Conservation (phyloP, 2,888 invertebrate genomes). For the Phortica magna region DNA sequence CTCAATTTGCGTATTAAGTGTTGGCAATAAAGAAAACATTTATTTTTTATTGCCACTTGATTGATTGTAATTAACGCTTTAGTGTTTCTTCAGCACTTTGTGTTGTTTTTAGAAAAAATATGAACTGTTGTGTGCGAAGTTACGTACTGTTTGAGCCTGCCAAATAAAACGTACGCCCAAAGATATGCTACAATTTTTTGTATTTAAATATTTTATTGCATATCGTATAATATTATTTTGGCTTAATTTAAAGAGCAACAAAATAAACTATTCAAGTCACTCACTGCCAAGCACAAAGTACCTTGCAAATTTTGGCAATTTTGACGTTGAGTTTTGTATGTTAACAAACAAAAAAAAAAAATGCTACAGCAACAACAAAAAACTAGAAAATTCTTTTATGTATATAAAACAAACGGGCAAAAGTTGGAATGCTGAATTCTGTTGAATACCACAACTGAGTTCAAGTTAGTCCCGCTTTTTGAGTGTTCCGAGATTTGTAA, state of each 20-base stretch:
- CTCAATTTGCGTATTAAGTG: no score
- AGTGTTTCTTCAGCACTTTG: no score
- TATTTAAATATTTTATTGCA: no score
- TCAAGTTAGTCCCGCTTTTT: not conserved
- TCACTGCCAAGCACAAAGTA: constrained; percentile 42
- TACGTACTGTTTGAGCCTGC: no score
- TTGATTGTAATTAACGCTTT: not conserved
- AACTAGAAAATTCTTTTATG: not conserved
- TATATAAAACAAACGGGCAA: not conserved
- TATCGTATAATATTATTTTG: no score
- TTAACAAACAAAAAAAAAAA: no score
- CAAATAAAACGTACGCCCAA: no score
- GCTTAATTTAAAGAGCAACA: no score
- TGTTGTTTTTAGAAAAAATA: no score
- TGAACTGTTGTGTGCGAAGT: no score
- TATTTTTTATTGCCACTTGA: constrained; percentile 27
- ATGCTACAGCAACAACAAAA: no score
- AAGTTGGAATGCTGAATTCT: not conserved
- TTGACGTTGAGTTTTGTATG: not conserved
- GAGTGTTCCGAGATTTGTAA: not conserved
- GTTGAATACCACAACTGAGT: not conserved
- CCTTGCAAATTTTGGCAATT: constrained; percentile 46
- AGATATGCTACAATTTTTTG: no score
- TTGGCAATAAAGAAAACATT: not conserved
- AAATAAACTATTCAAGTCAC: constrained; percentile 22